These are phyloP conservation scores for Nebria brevicollis DNA, from an alignment of 2,888 invertebrate species.

Conservation along the genomic window DNA sequence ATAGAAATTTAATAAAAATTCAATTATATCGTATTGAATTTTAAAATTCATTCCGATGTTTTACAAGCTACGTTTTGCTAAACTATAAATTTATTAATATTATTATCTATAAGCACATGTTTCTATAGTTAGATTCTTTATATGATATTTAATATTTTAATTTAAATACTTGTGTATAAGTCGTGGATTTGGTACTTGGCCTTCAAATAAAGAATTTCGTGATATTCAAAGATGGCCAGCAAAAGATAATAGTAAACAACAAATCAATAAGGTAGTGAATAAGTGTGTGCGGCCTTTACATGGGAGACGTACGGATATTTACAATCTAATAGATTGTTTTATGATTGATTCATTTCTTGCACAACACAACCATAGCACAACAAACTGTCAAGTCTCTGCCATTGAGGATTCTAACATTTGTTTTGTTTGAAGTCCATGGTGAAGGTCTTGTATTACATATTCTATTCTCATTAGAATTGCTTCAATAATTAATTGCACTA, in stretches of 20 bases:
- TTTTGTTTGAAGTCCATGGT: not conserved
- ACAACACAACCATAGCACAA: not conserved
- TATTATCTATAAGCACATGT: too few relatives aligned
- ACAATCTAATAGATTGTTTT: not conserved
- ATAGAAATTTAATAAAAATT: too few relatives aligned
- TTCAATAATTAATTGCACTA: not conserved
- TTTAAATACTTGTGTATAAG: too few relatives aligned
- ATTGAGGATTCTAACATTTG: not conserved
- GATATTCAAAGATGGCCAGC: not conserved
- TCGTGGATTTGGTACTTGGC: not conserved
- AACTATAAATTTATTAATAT: too few relatives aligned
- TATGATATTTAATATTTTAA: too few relatives aligned
- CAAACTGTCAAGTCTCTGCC: not conserved
- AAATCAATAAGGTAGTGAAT: not conserved
- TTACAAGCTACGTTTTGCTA: too few relatives aligned
- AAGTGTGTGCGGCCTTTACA: not conserved
- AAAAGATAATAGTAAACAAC: not conserved
- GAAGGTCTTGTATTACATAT: not conserved
- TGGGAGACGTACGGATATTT: too few relatives aligned
- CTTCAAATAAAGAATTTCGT: not conserved
- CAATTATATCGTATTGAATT: too few relatives aligned
- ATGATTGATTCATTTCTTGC: not conserved
- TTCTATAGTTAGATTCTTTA: too few relatives aligned
- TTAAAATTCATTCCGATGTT: too few relatives aligned
- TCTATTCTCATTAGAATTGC: not conserved